Evolutionary conservation across 2,888 invertebrate genomes (phyloP), one percentile per base, ranked within the genome.

Genomic region (Coenonympha arcania): DNA sequence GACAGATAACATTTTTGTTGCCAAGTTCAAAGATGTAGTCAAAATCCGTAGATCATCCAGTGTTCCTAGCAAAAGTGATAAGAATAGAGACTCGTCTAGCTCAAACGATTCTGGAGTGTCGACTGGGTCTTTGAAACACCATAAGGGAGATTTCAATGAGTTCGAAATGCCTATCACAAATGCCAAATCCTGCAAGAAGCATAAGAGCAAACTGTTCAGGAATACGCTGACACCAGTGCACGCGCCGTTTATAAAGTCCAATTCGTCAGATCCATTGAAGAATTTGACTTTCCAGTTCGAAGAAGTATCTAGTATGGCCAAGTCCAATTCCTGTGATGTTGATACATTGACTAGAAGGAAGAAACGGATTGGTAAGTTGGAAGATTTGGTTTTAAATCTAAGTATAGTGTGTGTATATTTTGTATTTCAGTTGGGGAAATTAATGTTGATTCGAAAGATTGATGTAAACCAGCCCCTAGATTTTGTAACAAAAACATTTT

Each of bases 71-170:
- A 91, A 91, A 69, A 87, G 89, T 0, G 90, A 89, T 4, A 90
- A 90, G 57, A 91, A 91, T 54, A 76, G 91, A 50, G 91, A 91
- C 60, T 91, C 91, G 0, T 90, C 91, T 0, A 90, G 91, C 64
- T 91, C 91, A 4, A 91, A 91, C 62, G 91, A 92, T 62, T 91
- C 91, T 0, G 92, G 92, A 0, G 91, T 92, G 0, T 91, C 90
- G 0, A 90, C 90, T 0, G 90, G 90, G 0, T 90, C 90, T 1
- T 69, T 90, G 43, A 90, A 89, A 51, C 90, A 90, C 59, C 84
- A 89, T 59, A 89, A 80, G 6, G 88, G 88, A 0, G 90, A 90
- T 60, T 89, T 90, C 58, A 85, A 79, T 11, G 90, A 90, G 51
- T 89, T 90, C 42, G 90, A 90, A 66, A 76, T 82, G 67, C 86